phyloP scores from a whole-genome alignment of 2,888 invertebrate species.

The Drosophila melanosoma region DNA sequence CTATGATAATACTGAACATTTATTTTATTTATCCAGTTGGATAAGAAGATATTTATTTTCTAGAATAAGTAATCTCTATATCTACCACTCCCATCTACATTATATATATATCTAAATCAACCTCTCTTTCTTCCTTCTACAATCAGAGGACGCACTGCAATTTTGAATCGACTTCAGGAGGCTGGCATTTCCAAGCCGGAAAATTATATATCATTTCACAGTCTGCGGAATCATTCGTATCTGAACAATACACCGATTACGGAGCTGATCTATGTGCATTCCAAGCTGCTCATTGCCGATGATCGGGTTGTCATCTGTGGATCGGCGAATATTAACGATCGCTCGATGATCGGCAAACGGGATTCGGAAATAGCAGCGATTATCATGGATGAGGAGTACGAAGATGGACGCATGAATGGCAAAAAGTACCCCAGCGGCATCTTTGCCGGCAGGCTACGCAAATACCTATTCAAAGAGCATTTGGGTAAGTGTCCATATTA shows the following conservation, averaged over 20 bases:
- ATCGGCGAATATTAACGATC: conserved; percentile 98
- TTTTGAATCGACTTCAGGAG: conserved; percentile 91
- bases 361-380: conserved; percentile 97
- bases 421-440: conserved; percentile 92
- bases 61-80: background rate
- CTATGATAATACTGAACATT: too few species aligned
- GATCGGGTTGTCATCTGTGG: conserved; percentile 97
- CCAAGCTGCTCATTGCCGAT: conserved; percentile 97
- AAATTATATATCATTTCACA: conserved; percentile 96
- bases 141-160: conserved; percentile 92
- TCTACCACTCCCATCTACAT: background rate
- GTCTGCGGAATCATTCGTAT: conserved; percentile 92
- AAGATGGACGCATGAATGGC: conserved; percentile 93
- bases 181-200: conserved; percentile 92
- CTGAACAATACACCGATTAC: conserved; percentile 93
- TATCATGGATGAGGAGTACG: conserved; percentile 93
- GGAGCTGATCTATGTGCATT: conserved; percentile 98
- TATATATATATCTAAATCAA: background rate
- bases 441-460: conserved; percentile 93
- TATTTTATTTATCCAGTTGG: too few species aligned
- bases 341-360: conserved; percentile 96
- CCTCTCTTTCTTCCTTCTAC: background rate
- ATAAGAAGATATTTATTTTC: too few species aligned
- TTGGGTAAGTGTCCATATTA: conserved; percentile 86
- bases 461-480: conserved; percentile 96